phyloP scores from a whole-genome alignment of 2,113 vertebrate species.

The Gasterosteus nipponicus region DNA sequence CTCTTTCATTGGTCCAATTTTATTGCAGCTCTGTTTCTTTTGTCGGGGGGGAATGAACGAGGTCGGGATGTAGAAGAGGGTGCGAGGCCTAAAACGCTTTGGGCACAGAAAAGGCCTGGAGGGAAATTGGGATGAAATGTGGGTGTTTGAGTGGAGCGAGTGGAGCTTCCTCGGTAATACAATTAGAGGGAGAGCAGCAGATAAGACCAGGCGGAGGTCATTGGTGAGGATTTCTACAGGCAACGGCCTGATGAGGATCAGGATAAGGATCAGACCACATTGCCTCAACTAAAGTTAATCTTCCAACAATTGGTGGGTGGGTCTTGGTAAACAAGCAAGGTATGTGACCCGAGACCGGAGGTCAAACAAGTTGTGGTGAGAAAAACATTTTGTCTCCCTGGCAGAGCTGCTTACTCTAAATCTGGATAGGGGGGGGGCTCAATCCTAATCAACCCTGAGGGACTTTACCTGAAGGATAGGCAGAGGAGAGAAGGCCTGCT shows the following conservation, averaged over 20 bases:
- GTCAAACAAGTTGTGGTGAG: not conserved
- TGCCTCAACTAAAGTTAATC: conserved; percentile 10
- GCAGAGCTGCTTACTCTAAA: conserved; percentile 75
- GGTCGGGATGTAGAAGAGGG: too few relatives aligned
- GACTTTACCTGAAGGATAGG: conserved; percentile 58
- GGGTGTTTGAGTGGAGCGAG: not conserved
- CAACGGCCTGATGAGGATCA: conserved; percentile 5
- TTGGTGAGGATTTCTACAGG: conserved; percentile 45
- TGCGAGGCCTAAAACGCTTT: too few relatives aligned
- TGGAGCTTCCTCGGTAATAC: conserved; percentile 17
- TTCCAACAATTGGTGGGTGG: not conserved
- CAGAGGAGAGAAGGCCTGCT: conserved; percentile 43
- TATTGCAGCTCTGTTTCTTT: too few relatives aligned
- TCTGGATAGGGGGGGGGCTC: conserved; percentile 50
- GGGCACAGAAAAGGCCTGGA: not conserved
- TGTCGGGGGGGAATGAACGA: too few relatives aligned
- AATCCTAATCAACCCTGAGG: conserved; percentile 59
- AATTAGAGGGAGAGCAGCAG: conserved; percentile 31
- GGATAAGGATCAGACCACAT: conserved; percentile 5
- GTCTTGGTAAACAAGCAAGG: not conserved
- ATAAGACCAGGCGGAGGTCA: conserved; percentile 24
- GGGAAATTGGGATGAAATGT: not conserved
- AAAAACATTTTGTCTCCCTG: conserved; percentile 44
- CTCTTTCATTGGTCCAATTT: too few relatives aligned
- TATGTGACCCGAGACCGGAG: not conserved